Conservation (phyloP, 2,888 invertebrate species). For the Tuta absoluta region DNA sequence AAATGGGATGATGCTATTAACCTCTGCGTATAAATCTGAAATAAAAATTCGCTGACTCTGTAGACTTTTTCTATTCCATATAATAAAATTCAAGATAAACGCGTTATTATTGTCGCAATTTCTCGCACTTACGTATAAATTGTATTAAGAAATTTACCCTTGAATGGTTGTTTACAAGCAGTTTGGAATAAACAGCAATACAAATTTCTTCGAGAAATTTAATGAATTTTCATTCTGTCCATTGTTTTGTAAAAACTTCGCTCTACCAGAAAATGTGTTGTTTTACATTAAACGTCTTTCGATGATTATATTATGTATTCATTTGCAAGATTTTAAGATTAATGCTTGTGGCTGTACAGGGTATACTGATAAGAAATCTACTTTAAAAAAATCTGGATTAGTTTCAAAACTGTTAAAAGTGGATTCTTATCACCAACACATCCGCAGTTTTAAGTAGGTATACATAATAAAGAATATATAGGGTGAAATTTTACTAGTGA, state of each 20-base stretch:
- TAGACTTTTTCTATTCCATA: neutral
- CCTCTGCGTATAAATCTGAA: neutral
- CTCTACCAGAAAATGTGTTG: neutral
- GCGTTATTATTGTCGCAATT: neutral
- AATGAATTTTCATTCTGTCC: slow-evolving; percentile 1
- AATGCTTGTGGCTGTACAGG: too few relatives aligned
- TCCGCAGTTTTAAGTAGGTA: too few relatives aligned
- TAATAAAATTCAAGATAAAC: neutral
- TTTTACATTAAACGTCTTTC: neutral
- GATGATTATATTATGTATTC: too few relatives aligned
- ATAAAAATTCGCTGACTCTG: too few relatives aligned
- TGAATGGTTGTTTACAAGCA: slow-evolving; percentile 14
- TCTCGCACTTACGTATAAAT: neutral
- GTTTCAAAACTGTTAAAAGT: too few relatives aligned
- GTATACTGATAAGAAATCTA: too few relatives aligned
- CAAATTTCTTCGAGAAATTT: slow-evolving; percentile 10
- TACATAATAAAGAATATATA: too few relatives aligned
- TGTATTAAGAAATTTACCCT: neutral
- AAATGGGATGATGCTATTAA: too few relatives aligned
- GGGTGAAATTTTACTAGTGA: too few relatives aligned
- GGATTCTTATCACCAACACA: too few relatives aligned
- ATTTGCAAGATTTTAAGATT: too few relatives aligned
- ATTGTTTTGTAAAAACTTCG: neutral
- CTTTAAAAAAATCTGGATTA: too few relatives aligned
- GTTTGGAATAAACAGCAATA: slow-evolving; percentile 3